Percentiles rank a stretch among this genome's conserved stretches.
Conservation (phyloP, 1,140 invertebrate species). For the Drosophila lowei region DNA sequence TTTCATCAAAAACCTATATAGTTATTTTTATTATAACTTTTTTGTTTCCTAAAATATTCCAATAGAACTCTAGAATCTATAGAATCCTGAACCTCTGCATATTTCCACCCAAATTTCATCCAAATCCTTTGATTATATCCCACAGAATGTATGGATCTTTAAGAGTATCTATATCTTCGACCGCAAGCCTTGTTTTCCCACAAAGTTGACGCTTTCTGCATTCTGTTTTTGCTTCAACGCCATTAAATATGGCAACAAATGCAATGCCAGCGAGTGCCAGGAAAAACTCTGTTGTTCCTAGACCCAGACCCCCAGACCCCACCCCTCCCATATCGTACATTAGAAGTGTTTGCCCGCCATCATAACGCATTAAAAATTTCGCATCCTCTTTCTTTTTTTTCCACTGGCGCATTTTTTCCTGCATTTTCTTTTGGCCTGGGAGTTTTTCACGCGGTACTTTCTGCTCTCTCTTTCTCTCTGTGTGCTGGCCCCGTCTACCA, state of each 20-base stretch:
- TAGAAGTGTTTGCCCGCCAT: constrained; percentile 43
- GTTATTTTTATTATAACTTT: no score
- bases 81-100: no score
- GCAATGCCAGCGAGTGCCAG: not conserved
- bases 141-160: no score
- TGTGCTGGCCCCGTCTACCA: not conserved
- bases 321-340: constrained; percentile 8
- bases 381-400: constrained; percentile 5
- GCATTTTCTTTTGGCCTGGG: not conserved
- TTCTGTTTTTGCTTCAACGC: constrained; percentile 43
- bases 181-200: no score
- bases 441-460: not conserved
- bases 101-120: no score
- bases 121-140: no score
- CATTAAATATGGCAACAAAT: constrained; percentile 55
- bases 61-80: no score
- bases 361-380: constrained; percentile 41
- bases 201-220: constrained; percentile 44
- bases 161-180: no score
- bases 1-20: no score
- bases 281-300: not conserved
- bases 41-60: no score
- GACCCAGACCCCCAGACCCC: not conserved
- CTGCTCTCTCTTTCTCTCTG: not conserved
- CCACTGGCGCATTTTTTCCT: not conserved